A percentile compares a stretch with the other conserved stretches of the same genome.
Conservation (phyloP, 2,888 invertebrate genomes). For the Drosophila pseudotakahashii region DNA sequence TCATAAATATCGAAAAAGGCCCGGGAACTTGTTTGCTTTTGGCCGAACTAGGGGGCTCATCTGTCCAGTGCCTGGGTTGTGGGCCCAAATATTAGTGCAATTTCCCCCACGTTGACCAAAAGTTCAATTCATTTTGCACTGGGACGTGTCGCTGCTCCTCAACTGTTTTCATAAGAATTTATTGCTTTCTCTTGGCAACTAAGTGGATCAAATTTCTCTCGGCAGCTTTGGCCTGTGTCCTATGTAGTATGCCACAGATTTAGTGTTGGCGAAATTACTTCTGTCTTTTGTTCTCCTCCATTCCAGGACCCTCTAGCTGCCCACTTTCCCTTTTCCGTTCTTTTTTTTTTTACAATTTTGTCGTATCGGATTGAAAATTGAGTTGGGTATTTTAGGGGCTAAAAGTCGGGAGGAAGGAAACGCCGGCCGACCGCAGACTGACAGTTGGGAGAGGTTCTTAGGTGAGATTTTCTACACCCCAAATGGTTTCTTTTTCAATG, state of each 20-base stretch:
- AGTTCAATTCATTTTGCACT: constrained; percentile 56
- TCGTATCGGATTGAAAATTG: constrained; percentile 54
- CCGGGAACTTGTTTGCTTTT: constrained; percentile 37
- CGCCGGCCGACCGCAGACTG: constrained; percentile 28
- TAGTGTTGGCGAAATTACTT: constrained; percentile 53
- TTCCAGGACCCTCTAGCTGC: constrained; percentile 21
- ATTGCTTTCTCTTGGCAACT: constrained; percentile 60
- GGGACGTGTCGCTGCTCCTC: constrained; percentile 32
- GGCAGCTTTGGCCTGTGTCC: constrained; percentile 27
- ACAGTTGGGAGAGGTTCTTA: constrained; percentile 36
- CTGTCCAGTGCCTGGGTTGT: constrained; percentile 12
- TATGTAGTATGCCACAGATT: constrained; percentile 55
- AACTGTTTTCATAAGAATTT: constrained; percentile 60
- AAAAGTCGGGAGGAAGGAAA: constrained; percentile 5
- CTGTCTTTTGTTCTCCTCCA: constrained; percentile 37
- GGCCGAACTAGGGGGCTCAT: constrained; percentile 20
- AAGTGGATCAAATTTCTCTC: constrained; percentile 60
- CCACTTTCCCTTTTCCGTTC: background rate
- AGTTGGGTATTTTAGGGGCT: constrained; percentile 40
- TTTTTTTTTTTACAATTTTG: constrained; percentile 30
- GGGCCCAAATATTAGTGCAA: constrained; percentile 40
- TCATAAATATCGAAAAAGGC: constrained; percentile 43
- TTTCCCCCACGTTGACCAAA: constrained; percentile 54
- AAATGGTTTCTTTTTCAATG: constrained; percentile 22
- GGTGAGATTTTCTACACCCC: constrained; percentile 34